A percentile compares a stretch with the other conserved stretches of the same genome.
phyloP scores from a whole-genome alignment of 2,888 invertebrate genomes.

The Dusona sp. region DNA sequence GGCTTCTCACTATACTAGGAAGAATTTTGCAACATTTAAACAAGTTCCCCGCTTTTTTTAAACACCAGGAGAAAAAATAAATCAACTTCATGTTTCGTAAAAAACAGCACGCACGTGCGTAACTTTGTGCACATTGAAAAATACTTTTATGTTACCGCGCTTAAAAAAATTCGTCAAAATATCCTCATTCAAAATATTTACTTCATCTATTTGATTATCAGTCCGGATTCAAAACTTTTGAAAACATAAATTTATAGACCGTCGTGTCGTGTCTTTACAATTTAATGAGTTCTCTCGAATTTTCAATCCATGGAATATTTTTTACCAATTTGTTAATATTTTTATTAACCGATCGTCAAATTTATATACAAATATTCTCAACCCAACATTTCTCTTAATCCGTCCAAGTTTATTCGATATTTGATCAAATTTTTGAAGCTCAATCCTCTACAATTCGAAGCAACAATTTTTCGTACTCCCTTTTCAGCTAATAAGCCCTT shows the following conservation, averaged over 20 bases:
- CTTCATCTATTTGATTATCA: neutral
- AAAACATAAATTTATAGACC: neutral
- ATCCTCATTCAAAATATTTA: neutral
- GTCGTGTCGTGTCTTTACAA: neutral
- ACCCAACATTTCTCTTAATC: neutral
- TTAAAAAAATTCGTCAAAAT: neutral
- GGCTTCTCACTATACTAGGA: conserved; percentile 20
- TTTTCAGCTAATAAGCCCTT: too few relatives aligned
- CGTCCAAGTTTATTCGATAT: too few relatives aligned
- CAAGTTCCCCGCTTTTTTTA: neutral
- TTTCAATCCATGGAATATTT: neutral
- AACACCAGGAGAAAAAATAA: conserved; percentile 5
- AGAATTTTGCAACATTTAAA: conserved; percentile 25
- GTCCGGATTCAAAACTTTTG: neutral
- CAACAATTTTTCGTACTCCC: neutral
- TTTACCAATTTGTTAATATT: neutral
- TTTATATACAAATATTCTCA: neutral
- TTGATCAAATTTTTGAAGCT: neutral
- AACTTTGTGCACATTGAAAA: neutral
- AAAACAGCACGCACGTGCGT: neutral
- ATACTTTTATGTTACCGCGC: neutral
- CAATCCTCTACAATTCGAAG: neutral
- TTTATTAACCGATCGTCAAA: neutral
- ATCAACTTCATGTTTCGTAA: neutral
- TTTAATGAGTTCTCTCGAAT: neutral